Conservation (phyloP, 2,113 vertebrate species). For the Nothocercus nigrocapillus region DNA sequence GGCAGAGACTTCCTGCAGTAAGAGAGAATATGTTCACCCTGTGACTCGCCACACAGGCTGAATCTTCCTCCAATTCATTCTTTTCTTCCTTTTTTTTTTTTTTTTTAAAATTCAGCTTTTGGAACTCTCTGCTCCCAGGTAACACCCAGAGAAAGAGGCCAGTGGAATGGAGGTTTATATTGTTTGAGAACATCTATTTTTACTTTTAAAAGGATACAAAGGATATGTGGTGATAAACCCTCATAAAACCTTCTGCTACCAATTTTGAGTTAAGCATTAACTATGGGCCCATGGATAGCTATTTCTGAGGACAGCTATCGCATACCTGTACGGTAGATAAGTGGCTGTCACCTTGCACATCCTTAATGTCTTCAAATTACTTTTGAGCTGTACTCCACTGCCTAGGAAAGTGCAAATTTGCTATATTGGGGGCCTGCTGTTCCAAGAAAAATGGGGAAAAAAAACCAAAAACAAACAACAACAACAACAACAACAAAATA, state of each 20-base stretch:
- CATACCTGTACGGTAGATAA: neutral
- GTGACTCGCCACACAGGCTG: neutral
- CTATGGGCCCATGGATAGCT: neutral
- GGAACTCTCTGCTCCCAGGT: slow-evolving; percentile 10
- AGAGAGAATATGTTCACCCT: neutral
- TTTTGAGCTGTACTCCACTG: neutral
- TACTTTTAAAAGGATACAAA: slow-evolving; percentile 13
- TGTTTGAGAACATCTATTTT: slow-evolving; percentile 31
- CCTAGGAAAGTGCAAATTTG: neutral
- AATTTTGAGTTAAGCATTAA: slow-evolving; percentile 7
- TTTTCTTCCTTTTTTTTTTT: neutral
- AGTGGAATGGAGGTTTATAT: neutral
- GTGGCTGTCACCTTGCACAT: slow-evolving; percentile 18
- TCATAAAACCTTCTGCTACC: neutral
- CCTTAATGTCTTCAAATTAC: neutral
- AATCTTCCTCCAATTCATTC: neutral
- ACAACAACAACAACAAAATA: too few relatives aligned
- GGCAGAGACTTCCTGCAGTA: neutral
- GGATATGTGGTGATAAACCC: neutral
- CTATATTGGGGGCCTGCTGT: neutral
- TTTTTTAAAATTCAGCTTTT: neutral
- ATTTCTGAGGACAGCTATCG: neutral
- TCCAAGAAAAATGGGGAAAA: neutral
- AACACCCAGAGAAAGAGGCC: neutral
- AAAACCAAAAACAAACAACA: neutral